Conservation (phyloP, 2,113 vertebrate genomes). For the Prunella fulvescens region DNA sequence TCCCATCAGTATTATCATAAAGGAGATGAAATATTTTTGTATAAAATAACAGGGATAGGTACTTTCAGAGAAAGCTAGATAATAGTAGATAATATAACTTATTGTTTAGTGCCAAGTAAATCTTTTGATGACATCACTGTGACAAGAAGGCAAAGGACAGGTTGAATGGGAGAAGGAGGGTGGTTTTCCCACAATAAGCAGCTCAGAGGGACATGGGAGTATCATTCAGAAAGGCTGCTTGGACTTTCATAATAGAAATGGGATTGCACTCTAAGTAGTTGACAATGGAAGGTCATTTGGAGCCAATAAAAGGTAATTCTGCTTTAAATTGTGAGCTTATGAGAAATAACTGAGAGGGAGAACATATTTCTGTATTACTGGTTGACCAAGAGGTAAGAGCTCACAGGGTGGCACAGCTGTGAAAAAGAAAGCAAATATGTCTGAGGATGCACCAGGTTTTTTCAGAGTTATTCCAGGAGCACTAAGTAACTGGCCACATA, state of each 20-base stretch:
- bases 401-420: background rate
- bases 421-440: background rate
- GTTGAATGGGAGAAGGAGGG: background rate
- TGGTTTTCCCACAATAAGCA: background rate
- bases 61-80: background rate
- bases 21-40: background rate
- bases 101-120: background rate
- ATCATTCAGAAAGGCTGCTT: background rate
- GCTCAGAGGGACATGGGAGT: background rate
- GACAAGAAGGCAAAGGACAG: background rate
- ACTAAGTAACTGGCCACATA: background rate
- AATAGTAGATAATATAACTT: background rate
- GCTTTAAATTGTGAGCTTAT: background rate
- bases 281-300: background rate
- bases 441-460: background rate
- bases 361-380: background rate
- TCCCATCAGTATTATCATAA: background rate
- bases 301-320: conserved; percentile 11
- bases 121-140: background rate
- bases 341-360: background rate
- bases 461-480: background rate
- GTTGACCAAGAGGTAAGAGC: background rate
- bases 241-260: conserved; percentile 14
- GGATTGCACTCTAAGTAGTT: background rate
- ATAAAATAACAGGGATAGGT: background rate